These are phyloP conservation scores for Phyllostomus discolor DNA, from an alignment of 2,113 vertebrate genomes.

Conservation along the genomic window DNA sequence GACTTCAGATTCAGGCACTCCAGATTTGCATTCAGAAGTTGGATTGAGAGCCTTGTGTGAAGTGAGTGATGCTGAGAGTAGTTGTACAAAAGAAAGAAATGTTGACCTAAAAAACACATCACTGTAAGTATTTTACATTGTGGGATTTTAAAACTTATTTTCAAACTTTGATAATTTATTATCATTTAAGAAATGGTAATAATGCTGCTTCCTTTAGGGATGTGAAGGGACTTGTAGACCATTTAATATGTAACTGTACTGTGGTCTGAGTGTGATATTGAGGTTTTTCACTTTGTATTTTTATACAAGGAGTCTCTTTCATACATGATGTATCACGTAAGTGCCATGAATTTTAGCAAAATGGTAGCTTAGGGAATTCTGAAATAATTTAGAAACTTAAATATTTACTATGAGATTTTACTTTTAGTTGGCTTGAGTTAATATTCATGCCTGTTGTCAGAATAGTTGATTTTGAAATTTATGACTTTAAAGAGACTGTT, in stretches of 20 bases:
- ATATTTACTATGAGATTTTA: background rate
- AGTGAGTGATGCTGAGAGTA: constrained; percentile 5
- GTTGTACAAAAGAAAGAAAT: constrained; percentile 28
- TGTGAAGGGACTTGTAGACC: background rate
- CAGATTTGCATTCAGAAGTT: constrained; percentile 3
- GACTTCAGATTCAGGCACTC: background rate
- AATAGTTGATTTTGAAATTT: constrained; percentile 2
- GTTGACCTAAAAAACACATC: constrained; percentile 48
- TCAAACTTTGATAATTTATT: background rate
- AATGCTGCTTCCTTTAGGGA: background rate
- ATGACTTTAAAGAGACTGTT: background rate
- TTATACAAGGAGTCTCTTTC: background rate
- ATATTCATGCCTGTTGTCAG: background rate
- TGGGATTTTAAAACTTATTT: constrained; percentile 20
- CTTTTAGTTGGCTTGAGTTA: background rate
- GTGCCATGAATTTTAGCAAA: background rate
- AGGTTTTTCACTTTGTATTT: background rate
- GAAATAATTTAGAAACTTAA: background rate
- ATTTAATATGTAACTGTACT: background rate
- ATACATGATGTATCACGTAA: background rate
- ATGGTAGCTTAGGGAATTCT: background rate
- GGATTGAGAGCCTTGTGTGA: background rate
- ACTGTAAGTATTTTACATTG: constrained; percentile 72
- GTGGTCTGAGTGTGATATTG: background rate
- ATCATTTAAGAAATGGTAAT: background rate